These are phyloP conservation scores for Aphidius colemani DNA, from an alignment of 2,888 invertebrate species.

Conservation along the genomic window DNA sequence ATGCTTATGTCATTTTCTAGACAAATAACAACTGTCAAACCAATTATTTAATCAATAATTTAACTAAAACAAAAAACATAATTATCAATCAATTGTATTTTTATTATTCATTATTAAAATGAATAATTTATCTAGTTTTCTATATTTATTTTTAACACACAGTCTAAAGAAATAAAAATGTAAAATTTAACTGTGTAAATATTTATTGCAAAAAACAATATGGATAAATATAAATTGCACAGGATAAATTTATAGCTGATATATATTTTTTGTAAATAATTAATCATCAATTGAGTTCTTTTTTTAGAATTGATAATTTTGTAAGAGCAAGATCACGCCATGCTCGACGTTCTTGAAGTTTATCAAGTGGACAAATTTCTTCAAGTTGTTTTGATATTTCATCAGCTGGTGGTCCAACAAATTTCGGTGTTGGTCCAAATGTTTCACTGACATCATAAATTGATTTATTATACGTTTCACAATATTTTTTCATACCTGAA, in stretches of 20 bases:
- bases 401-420: conserved; percentile 71
- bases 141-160: too few species aligned
- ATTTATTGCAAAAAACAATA: too few species aligned
- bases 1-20: conserved; percentile 18
- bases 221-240: too few species aligned
- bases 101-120: too few species aligned
- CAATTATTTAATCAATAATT: conserved; percentile 4
- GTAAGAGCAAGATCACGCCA: conserved; percentile 87
- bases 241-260: too few species aligned
- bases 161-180: too few species aligned
- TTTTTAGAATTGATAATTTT: conserved; percentile 78
- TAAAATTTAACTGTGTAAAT: too few species aligned
- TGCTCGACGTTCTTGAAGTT: conserved; percentile 73
- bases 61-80: neutral
- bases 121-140: too few species aligned
- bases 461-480: conserved; percentile 66
- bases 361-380: conserved; percentile 74
- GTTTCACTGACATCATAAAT: conserved; percentile 72
- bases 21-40: conserved; percentile 11
- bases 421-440: conserved; percentile 75
- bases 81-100: too few species aligned
- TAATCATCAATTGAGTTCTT: conserved; percentile 64
- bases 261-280: too few species aligned
- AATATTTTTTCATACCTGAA: conserved; percentile 67
- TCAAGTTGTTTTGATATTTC: conserved; percentile 76